Conservation (phyloP, 1,140 invertebrate genomes). For the Pogonomyrmex californicus region DNA sequence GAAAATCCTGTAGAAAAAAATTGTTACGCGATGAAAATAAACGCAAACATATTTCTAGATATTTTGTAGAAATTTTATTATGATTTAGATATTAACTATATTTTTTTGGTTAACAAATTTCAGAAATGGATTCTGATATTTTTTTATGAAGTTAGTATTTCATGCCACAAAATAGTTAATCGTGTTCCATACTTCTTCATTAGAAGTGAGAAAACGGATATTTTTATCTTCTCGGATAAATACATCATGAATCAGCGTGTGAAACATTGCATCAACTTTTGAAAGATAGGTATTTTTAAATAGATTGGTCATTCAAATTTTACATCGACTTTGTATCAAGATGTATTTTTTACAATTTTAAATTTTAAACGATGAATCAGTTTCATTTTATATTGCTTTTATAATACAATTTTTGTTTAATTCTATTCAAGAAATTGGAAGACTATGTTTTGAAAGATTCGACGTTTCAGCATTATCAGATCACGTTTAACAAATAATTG, state of each 20-base stretch:
- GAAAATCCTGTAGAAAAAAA: background rate
- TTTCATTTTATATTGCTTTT: background rate
- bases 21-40: background rate
- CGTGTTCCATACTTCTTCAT: background rate
- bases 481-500: background rate
- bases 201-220: background rate
- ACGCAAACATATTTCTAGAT: background rate
- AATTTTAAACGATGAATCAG: background rate
- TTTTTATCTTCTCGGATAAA: slow-evolving; percentile 9
- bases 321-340: background rate
- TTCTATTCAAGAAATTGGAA: background rate
- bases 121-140: background rate
- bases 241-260: background rate
- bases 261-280: background rate
- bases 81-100: background rate
- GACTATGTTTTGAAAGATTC: background rate
- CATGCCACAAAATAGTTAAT: background rate
- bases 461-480: background rate
- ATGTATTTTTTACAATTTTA: slow-evolving; percentile 21
- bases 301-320: background rate
- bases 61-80: background rate
- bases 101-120: background rate
- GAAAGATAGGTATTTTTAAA: background rate
- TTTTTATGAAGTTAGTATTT: background rate
- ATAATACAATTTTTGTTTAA: slow-evolving; percentile 40